Percentiles rank a stretch among this genome's conserved stretches.
Evolutionary conservation across 2,797 vertebrate species (phyloP).

Genomic region (Gymnoscopelus microlampas): DNA sequence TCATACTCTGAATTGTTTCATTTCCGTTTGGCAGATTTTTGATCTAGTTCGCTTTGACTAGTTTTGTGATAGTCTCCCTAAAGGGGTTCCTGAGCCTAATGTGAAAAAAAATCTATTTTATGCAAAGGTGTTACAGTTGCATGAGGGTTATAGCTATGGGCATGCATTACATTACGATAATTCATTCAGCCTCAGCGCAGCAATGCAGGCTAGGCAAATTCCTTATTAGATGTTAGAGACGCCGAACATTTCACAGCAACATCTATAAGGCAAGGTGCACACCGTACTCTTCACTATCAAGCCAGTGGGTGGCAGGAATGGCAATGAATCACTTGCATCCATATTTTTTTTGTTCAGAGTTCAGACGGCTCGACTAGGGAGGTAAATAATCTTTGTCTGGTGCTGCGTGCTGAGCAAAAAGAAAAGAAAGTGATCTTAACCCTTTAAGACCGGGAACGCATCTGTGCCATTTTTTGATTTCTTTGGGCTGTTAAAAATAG

Average conservation of each 20-base stretch:
- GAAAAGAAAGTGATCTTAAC: conserved; percentile 56
- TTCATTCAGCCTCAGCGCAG: conserved; percentile 40
- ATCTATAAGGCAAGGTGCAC: background rate
- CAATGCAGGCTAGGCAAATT: conserved; percentile 45
- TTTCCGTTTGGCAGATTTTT: conserved; percentile 59
- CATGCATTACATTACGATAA: conserved; percentile 59
- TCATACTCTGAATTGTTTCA: conserved; percentile 26
- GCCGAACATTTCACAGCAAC: conserved; percentile 30
- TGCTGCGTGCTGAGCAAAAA: background rate
- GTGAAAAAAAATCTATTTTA: conserved; percentile 70
- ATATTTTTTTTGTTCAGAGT: conserved; percentile 43
- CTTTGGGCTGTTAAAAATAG: no score
- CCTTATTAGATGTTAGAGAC: conserved; percentile 47
- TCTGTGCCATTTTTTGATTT: no score
- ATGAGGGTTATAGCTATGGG: conserved; percentile 55
- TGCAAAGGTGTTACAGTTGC: conserved; percentile 59
- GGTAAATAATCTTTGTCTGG: conserved; percentile 66
- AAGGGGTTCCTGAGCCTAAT: conserved; percentile 43
- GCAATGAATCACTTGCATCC: conserved; percentile 48
- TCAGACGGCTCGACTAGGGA: conserved; percentile 58
- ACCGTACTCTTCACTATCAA: conserved; percentile 25
- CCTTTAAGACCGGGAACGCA: no score
- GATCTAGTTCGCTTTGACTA: conserved; percentile 49
- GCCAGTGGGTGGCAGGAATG: conserved; percentile 51
- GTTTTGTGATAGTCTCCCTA: conserved; percentile 60